Percentiles rank a stretch among this genome's conserved stretches.
Conservation (phyloP, 2,113 vertebrate genomes). For the Piaya cayana region DNA sequence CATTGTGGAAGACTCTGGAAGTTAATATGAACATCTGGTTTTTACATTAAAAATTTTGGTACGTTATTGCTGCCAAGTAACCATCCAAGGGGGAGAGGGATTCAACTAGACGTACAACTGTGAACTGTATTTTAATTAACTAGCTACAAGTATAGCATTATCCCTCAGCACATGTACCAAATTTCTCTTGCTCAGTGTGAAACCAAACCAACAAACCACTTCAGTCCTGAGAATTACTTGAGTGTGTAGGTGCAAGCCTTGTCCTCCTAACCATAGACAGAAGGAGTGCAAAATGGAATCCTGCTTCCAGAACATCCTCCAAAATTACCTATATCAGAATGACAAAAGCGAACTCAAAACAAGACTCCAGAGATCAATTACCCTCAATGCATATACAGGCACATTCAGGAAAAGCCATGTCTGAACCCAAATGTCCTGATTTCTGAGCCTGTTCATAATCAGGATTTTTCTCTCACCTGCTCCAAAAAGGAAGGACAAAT, state of each 20-base stretch:
- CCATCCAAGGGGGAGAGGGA: neutral
- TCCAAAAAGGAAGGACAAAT: neutral
- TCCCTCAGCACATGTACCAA: neutral
- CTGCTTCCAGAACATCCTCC: neutral
- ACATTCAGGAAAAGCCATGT: neutral
- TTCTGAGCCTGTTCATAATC: neutral
- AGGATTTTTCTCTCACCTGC: neutral
- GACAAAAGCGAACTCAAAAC: neutral
- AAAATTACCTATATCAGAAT: neutral
- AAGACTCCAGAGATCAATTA: neutral
- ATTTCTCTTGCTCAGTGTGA: neutral
- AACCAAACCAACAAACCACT: neutral
- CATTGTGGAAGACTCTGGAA: constrained; percentile 4
- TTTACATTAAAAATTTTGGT: constrained; percentile 31
- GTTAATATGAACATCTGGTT: constrained; percentile 17
- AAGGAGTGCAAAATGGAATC: neutral
- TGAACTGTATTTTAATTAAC: neutral
- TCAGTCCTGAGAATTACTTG: neutral
- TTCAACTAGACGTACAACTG: neutral
- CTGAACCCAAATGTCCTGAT: neutral
- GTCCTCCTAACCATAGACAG: neutral
- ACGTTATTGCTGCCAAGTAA: neutral
- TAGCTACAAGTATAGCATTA: neutral
- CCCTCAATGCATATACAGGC: neutral
- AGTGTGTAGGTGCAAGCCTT: neutral